Percentiles rank a stretch among this genome's conserved stretches.
These are phyloP conservation scores for Rhagologus leucostigma DNA, from an alignment of 2,113 vertebrate genomes.

Conservation along the genomic window DNA sequence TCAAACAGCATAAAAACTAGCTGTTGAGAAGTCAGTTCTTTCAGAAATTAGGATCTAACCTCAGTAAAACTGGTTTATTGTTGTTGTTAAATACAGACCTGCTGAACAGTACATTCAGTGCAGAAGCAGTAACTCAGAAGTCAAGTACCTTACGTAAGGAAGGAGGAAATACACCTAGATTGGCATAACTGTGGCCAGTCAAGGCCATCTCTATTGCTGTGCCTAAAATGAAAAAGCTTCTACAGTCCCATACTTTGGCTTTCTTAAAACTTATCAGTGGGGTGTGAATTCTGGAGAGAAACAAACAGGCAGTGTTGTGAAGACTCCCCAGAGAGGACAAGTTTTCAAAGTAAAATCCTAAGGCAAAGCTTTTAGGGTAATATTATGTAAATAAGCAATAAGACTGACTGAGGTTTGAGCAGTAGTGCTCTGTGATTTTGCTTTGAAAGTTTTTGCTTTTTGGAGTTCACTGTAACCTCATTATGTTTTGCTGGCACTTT, in stretches of 20 bases:
- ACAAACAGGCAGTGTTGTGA: neutral
- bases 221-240: neutral
- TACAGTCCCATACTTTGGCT: neutral
- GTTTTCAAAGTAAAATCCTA: slow-evolving; percentile 52
- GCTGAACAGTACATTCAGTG: neutral
- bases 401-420: neutral
- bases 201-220: neutral
- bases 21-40: neutral
- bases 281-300: neutral
- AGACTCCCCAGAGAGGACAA: neutral
- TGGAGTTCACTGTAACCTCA: slow-evolving; percentile 25
- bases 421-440: neutral
- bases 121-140: neutral
- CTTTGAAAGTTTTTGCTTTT: slow-evolving; percentile 40
- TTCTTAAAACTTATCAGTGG: neutral
- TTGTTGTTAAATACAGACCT: neutral
- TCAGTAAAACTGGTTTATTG: neutral
- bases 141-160: neutral
- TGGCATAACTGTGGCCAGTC: neutral
- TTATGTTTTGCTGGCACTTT: slow-evolving; percentile 44
- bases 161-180: neutral
- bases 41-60: neutral
- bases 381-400: slow-evolving; percentile 57
- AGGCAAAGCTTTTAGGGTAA: slow-evolving; percentile 24
- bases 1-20: neutral